Conservation (phyloP, 2,113 vertebrate species). For the Chitala chitala region DNA sequence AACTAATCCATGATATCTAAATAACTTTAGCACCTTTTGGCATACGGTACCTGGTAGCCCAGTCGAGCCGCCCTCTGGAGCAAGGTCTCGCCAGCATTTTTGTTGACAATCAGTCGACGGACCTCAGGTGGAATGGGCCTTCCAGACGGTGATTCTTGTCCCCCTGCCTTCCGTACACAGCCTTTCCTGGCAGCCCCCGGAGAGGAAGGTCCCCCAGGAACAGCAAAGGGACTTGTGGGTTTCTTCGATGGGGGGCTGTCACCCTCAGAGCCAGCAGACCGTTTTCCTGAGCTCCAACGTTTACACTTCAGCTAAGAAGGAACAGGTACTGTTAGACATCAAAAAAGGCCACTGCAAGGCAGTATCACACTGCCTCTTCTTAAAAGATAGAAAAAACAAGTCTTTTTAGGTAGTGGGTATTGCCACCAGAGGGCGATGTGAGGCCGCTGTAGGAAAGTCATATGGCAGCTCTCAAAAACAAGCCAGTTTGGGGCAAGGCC, state of each 20-base stretch:
- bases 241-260: conserved; percentile 56
- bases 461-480: background rate
- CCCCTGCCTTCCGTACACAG: conserved; percentile 53
- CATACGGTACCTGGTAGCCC: conserved; percentile 82
- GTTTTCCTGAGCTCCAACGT: conserved; percentile 55
- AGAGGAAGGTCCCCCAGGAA: conserved; percentile 48
- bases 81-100: conserved; percentile 91
- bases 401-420: conserved; percentile 16
- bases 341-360: conserved; percentile 7
- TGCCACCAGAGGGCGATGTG: conserved; percentile 60
- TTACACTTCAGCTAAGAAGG: conserved; percentile 56
- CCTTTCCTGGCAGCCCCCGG: conserved; percentile 59
- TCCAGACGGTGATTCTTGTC: conserved; percentile 56
- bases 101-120: conserved; percentile 92
- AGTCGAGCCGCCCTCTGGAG: conserved; percentile 88
- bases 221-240: conserved; percentile 48
- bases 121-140: conserved; percentile 81
- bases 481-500: background rate
- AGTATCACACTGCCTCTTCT: conserved; percentile 1
- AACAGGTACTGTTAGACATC: background rate
- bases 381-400: conserved; percentile 19
- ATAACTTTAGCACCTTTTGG: background rate
- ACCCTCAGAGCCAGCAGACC: conserved; percentile 41
- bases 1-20: no score
- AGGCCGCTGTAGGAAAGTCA: conserved; percentile 28